Evolutionary conservation across 2,113 vertebrate species (phyloP).

Genomic region (Ahaetulla prasina): DNA sequence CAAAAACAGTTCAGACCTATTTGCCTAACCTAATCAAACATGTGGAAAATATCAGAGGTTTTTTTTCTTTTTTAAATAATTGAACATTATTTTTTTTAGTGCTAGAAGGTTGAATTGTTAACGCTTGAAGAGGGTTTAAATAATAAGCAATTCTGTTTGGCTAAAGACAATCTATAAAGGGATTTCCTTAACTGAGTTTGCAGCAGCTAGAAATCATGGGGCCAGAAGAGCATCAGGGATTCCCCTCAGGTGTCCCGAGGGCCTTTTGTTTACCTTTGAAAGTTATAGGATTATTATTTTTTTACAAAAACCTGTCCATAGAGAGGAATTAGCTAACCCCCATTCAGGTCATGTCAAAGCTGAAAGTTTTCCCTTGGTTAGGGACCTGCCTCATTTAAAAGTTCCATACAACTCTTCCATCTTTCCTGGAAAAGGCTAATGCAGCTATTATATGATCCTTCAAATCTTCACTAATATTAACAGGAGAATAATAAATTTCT

Average conservation of each 20-base stretch:
- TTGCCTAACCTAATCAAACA: neutral
- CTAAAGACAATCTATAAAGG: neutral
- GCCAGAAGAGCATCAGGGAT: neutral
- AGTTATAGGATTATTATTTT: neutral
- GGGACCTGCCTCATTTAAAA: neutral
- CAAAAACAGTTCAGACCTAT: neutral
- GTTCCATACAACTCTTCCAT: neutral
- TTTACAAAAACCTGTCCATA: neutral
- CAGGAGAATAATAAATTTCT: neutral
- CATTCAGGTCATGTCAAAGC: neutral
- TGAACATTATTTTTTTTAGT: neutral
- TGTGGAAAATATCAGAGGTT: neutral
- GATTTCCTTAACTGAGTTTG: neutral
- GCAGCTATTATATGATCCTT: neutral
- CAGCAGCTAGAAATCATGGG: neutral
- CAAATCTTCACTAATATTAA: neutral
- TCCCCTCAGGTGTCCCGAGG: neutral
- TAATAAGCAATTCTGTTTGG: neutral
- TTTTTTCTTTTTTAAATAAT: neutral
- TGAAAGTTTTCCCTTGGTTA: neutral
- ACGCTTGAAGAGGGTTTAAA: neutral
- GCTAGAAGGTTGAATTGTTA: neutral
- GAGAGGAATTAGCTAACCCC: neutral
- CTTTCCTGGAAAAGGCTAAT: neutral
- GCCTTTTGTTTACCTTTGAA: neutral